phyloP scores from a whole-genome alignment of 2,797 vertebrate species.

The Hephaestus fuliginosus region DNA sequence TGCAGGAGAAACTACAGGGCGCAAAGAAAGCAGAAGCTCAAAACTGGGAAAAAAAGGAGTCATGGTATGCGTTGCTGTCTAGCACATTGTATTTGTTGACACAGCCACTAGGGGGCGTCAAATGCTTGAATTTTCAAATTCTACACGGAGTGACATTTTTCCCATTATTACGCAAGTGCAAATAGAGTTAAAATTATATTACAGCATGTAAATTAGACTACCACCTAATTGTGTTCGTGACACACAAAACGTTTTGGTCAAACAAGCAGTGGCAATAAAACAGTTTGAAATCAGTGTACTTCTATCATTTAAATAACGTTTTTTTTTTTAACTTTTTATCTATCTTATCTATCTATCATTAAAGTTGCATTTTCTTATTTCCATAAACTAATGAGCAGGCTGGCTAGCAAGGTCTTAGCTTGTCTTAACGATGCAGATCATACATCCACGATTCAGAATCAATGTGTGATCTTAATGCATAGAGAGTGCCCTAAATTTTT shows the following conservation, averaged over 20 bases:
- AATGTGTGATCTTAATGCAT: too few relatives aligned
- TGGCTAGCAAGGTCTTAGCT: too few relatives aligned
- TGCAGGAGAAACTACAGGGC: slow-evolving; percentile 86
- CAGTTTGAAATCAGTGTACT: background rate
- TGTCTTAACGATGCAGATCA: too few relatives aligned
- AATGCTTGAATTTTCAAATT: background rate
- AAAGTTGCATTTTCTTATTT: too few relatives aligned
- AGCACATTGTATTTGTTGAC: background rate
- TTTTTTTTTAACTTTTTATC: background rate
- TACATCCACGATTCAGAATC: too few relatives aligned
- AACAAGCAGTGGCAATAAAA: background rate
- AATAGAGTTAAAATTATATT: background rate
- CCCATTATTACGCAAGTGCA: background rate
- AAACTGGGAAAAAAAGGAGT: background rate
- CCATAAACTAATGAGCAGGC: too few relatives aligned
- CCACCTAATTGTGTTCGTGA: too few relatives aligned
- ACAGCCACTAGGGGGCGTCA: background rate
- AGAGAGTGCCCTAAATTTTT: too few relatives aligned
- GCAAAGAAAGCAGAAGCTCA: background rate
- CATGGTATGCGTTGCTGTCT: too few relatives aligned
- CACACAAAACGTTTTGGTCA: too few relatives aligned
- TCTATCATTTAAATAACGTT: background rate
- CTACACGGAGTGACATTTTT: background rate
- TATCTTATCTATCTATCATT: too few relatives aligned
- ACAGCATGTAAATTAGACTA: too few relatives aligned